Percentiles rank a stretch among this genome's conserved stretches.
Conservation (phyloP, 2,888 invertebrate species). For the Eledona agricola region DNA sequence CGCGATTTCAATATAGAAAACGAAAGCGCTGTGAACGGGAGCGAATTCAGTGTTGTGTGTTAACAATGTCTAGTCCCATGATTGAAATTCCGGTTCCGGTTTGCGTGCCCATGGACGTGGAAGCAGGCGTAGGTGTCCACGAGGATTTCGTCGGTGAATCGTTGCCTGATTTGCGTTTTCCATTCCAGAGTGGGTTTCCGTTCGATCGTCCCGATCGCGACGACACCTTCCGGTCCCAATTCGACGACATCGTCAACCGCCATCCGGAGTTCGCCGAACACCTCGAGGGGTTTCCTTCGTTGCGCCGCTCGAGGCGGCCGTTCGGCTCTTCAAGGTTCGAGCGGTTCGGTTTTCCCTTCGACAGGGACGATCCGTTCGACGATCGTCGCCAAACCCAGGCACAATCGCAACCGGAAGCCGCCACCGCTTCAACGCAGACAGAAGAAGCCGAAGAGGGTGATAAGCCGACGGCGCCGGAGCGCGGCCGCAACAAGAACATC, state of each 20-base stretch:
- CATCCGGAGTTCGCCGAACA: conserved; percentile 81
- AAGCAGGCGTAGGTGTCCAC: conserved; percentile 19
- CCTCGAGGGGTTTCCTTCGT: conserved; percentile 58
- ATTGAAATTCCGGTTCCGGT: conserved; percentile 41
- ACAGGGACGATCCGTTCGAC: conserved; percentile 63
- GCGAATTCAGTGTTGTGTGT: conserved; percentile 10
- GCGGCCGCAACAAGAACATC: conserved; percentile 51
- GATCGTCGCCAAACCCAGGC: conserved; percentile 26
- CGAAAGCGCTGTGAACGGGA: too few species aligned
- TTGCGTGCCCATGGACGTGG: conserved; percentile 26
- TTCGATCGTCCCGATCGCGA: conserved; percentile 68
- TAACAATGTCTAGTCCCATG: conserved; percentile 37
- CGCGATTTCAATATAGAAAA: conserved; percentile 6
- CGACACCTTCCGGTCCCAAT: conserved; percentile 65
- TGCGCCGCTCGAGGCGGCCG: conserved; percentile 53
- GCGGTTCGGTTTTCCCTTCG: conserved; percentile 56
- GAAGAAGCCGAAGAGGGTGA: conserved; percentile 34
- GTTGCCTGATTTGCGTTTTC: conserved; percentile 35
- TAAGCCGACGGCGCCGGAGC: conserved; percentile 52
- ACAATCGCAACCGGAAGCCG: conserved; percentile 31
- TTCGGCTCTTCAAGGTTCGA: conserved; percentile 59
- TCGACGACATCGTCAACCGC: conserved; percentile 76
- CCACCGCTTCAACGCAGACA: conserved; percentile 50
- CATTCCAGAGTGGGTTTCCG: conserved; percentile 71
- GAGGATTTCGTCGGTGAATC: too few species aligned